phyloP scores from a whole-genome alignment of 2,113 vertebrate genomes.

The Hucho hucho region DNA sequence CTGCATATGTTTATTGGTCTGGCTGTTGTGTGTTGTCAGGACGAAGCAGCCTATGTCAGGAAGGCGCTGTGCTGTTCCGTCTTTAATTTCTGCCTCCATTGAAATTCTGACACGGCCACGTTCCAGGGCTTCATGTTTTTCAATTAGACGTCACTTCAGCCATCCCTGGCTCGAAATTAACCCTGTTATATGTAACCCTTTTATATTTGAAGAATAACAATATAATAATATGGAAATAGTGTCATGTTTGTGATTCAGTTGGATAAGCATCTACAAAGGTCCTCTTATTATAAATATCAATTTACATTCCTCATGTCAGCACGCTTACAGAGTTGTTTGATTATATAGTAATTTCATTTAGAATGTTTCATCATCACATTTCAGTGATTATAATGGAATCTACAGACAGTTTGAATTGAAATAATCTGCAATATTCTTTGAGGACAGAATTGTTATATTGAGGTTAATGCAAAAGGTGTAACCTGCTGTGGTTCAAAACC shows the following conservation, averaged over 20 bases:
- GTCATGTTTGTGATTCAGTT: too few relatives aligned
- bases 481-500: too few relatives aligned
- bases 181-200: conserved; percentile 18
- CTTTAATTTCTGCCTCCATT: conserved; percentile 62
- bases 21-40: conserved; percentile 53
- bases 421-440: too few relatives aligned
- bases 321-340: conserved; percentile 15
- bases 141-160: conserved; percentile 69
- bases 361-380: too few relatives aligned
- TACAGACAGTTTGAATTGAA: too few relatives aligned
- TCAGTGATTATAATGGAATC: too few relatives aligned
- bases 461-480: too few relatives aligned
- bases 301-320: too few relatives aligned
- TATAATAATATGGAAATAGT: too few relatives aligned
- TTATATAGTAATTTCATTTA: conserved; percentile 36
- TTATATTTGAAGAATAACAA: conserved; percentile 57
- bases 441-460: too few relatives aligned
- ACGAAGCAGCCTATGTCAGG: conserved; percentile 32
- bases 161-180: conserved; percentile 60
- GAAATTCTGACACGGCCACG: conserved; percentile 64
- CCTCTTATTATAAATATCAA: too few relatives aligned
- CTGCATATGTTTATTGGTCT: conserved; percentile 45
- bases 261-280: too few relatives aligned
- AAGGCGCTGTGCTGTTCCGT: conserved; percentile 58
- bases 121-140: conserved; percentile 66